Base-by-base conservation (phyloP, 2,113 vertebrate genomes). In the Acrocephalus kingi region DNA sequence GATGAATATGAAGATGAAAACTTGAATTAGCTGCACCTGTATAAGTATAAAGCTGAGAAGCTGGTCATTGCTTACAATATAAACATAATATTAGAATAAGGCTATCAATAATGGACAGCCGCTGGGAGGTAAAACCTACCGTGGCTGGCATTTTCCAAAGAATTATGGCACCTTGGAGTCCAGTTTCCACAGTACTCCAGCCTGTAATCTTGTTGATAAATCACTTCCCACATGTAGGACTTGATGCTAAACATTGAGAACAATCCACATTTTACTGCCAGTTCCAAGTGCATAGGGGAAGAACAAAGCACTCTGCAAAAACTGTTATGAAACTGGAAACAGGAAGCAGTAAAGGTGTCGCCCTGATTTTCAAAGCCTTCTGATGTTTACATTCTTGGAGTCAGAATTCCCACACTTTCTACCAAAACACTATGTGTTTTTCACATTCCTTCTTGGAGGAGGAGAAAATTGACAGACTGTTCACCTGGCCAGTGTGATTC, bases 11-110 rank as follows among this genome's bases (percentile, higher is more conserved):
- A 58, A 22, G 25, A 82, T 49, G n/a, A 52, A 81, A 88, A 64
- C 14, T 39, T 89, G 67, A 94, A 81, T 69, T 87, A 84, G 74
- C 43, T 94, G 45, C 8, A 76, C 43, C 15, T 82, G 17, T 45
- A 3, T 37, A 84, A 85, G 31, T 63, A 85, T 75, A 91, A 64
- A 82, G 33, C 35, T 85, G 66, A 89, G 49, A 89, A 85, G 49
- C 31, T 45, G 84, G 87, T 87, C 74, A 93, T 68, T 93, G 91
- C 89, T 94, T 93, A 82, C 75, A 88, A 80, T 69, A 51, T 56
- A 75, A 96, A 90, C 35, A 77, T 74, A 88, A 74, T 55, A 95
- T 96, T 94, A 92, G 76, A 96, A 90, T 96, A 93, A 95, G 35
- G 39, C 78, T 85, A 96, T 90, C 84, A 95, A 87, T 95, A 96